Base-by-base conservation (phyloP, 2,113 vertebrate genomes). In the Okapia johnstoni region DNA sequence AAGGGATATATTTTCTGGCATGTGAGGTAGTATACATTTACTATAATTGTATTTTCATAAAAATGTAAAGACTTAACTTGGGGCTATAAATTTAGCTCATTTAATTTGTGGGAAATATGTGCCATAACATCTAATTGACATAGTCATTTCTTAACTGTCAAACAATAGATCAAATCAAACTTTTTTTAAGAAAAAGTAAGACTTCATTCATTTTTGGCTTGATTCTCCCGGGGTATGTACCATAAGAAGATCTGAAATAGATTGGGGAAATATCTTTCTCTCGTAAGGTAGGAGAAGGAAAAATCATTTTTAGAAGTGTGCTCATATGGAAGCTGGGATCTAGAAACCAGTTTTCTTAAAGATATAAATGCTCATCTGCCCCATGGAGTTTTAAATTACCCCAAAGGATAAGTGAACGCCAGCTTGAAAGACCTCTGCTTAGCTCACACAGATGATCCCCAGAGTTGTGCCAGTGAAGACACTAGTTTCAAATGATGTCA, bases 1-100 rank as follows among this genome's bases (percentile, higher is more conserved):
- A 84, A 57, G 66, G 33, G 16, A 81, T 93, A 23, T 76, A 61
- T 90, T 94, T 94, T 70, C 40, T 85, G 21, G 21, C 30, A 50
- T 90, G n/a, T 80, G 7, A 54, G 4, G 16, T 88, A 76, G 61
- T 61, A 83, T 8, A 25, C 77, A n/a, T 63, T 33, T 90, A 14
- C 50, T 76, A 14, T 84, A 88, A 63, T 48, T 96, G 33, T 73
- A 70, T 92, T 52, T 87, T 94, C n/a, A 88, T 94, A 66, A 94
- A 94, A 89, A 81, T 85, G 88, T 50, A 46, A 40, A 86, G 54
- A 48, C 28, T 30, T 95, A 26, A 36, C 2, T 84, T 92, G 3
- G 54, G 76, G 70, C 86, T 86, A 66, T 2, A 90, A 11, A n/a
- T 90, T 70, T 90, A 93, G 48, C n/a, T 91, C n/a, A 50, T 89